A percentile compares a stretch with the other conserved stretches of the same genome.
These are phyloP conservation scores for Danaus plexippus DNA, from an alignment of 1,140 invertebrate genomes.

Conservation along the genomic window DNA sequence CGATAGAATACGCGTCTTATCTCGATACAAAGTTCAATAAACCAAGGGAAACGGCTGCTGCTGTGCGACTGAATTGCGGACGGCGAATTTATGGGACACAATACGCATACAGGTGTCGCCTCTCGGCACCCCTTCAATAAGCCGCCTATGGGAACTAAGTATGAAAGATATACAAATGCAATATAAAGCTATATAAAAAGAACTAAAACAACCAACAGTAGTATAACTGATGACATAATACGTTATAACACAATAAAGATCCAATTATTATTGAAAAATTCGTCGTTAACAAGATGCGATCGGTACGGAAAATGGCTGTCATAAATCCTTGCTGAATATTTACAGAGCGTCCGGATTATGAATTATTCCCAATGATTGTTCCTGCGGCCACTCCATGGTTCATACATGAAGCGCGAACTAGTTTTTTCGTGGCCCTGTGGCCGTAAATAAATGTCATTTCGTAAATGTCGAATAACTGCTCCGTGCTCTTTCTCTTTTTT, in stretches of 20 bases:
- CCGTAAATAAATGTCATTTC: slow-evolving; percentile 50
- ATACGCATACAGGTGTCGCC: slow-evolving; percentile 67
- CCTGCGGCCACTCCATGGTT: slow-evolving; percentile 65
- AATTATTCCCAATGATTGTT: slow-evolving; percentile 70
- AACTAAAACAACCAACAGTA: too few relatives aligned
- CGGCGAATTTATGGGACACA: slow-evolving; percentile 61
- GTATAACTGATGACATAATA: slow-evolving; percentile 50
- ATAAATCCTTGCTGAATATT: slow-evolving; percentile 61
- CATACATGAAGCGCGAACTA: slow-evolving; percentile 69
- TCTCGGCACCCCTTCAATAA: slow-evolving; percentile 53
- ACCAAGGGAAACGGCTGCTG: slow-evolving; percentile 42
- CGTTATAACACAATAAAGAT: slow-evolving; percentile 54
- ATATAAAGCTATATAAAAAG: slow-evolving; percentile 45
- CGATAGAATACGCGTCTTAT: slow-evolving; percentile 43
- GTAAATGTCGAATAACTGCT: slow-evolving; percentile 41
- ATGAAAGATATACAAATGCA: slow-evolving; percentile 32
- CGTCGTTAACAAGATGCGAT: slow-evolving; percentile 45
- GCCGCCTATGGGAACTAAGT: slow-evolving; percentile 55
- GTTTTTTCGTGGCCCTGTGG: slow-evolving; percentile 50
- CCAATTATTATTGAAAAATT: slow-evolving; percentile 69
- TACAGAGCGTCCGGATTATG: slow-evolving; percentile 70
- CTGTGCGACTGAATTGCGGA: slow-evolving; percentile 43
- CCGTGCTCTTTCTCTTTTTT: slow-evolving; percentile 28
- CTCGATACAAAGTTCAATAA: slow-evolving; percentile 60
- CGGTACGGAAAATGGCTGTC: slow-evolving; percentile 24